Percentiles rank a stretch among this genome's conserved stretches.
Conservation (phyloP, 2,888 invertebrate species). For the Actias luna region DNA sequence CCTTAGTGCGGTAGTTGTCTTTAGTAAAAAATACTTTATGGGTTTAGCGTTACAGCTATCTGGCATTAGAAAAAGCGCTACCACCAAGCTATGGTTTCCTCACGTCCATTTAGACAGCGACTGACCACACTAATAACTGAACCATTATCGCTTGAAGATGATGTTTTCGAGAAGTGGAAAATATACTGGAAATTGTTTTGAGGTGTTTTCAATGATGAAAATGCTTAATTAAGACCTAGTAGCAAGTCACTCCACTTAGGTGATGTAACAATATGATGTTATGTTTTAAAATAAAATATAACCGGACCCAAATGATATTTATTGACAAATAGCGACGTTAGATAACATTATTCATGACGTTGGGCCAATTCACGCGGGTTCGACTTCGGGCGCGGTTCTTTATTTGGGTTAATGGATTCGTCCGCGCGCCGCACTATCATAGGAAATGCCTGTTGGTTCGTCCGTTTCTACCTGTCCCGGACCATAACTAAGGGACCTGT, state of each 20-base stretch:
- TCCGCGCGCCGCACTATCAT: conserved; percentile 70
- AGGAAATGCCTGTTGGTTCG: conserved; percentile 77
- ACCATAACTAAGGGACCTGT: conserved; percentile 34
- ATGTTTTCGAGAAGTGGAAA: too few relatives aligned
- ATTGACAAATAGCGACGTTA: conserved; percentile 14
- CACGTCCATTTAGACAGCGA: too few relatives aligned
- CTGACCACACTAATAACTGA: too few relatives aligned
- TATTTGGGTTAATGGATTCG: conserved; percentile 82
- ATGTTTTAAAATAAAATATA: conserved; percentile 3
- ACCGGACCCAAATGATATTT: conserved; percentile 13
- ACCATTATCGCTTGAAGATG: too few relatives aligned
- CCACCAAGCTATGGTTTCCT: too few relatives aligned
- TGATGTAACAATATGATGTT: background rate
- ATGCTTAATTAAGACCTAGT: background rate
- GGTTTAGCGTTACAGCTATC: too few relatives aligned
- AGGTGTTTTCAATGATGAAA: background rate
- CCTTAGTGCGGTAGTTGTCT: too few relatives aligned
- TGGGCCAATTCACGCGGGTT: conserved; percentile 41
- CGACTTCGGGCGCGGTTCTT: conserved; percentile 72
- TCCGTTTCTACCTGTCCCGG: conserved; percentile 42
- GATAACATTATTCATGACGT: conserved; percentile 13
- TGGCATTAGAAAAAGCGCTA: too few relatives aligned
- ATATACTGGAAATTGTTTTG: conserved; percentile 3
- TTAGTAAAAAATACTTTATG: too few relatives aligned
- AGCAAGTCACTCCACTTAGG: background rate